Conservation (phyloP, 2,113 vertebrate species). For the Choloepus hoffmanni region DNA sequence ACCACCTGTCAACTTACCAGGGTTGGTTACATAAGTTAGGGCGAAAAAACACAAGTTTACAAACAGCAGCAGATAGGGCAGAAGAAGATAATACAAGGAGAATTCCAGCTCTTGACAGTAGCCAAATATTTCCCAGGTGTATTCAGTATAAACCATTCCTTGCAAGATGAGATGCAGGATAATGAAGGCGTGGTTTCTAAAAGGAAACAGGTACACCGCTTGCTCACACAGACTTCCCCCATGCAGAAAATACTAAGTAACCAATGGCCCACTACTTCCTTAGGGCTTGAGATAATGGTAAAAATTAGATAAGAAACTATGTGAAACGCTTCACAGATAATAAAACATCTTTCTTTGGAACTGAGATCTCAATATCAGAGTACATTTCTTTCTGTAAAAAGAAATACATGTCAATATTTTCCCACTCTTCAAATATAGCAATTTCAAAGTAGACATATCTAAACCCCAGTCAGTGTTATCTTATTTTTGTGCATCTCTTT, state of each 20-base stretch:
- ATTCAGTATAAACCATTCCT: constrained; percentile 91
- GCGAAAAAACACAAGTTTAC: constrained; percentile 90
- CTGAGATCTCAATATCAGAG: background rate
- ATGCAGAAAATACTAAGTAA: background rate
- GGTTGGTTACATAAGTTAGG: constrained; percentile 90
- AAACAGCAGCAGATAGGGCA: constrained; percentile 92
- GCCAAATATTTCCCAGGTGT: constrained; percentile 92
- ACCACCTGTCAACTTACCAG: constrained; percentile 87
- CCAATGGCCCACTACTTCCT: background rate
- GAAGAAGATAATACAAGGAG: constrained; percentile 84
- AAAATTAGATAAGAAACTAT: background rate
- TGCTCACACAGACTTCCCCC: background rate
- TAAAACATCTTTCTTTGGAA: background rate
- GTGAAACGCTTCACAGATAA: background rate
- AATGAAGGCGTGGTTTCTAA: constrained; percentile 92
- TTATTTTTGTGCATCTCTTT: background rate
- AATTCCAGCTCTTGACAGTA: constrained; percentile 94
- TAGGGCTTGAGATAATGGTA: background rate
- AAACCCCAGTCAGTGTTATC: background rate
- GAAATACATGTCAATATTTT: background rate
- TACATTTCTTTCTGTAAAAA: background rate
- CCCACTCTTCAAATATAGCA: background rate
- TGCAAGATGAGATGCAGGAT: constrained; percentile 92
- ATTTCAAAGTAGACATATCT: background rate
- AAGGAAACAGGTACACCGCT: constrained; percentile 44